Base-by-base conservation (phyloP, 1,140 invertebrate genomes). In the Drosophila subobscura region DNA sequence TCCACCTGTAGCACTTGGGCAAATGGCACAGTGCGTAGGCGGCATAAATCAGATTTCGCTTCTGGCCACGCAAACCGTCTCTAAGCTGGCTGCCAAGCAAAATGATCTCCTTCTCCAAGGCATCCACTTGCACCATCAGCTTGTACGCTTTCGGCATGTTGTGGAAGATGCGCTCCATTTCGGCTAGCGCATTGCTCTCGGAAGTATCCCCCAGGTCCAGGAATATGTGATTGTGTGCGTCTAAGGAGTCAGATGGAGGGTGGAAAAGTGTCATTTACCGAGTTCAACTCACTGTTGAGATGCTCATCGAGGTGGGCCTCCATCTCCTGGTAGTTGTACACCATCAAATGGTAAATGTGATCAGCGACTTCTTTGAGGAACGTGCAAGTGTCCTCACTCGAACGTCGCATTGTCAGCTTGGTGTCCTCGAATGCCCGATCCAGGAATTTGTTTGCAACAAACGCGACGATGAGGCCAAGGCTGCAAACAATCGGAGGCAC, bases 381-480 rank as follows among this genome's bases (percentile, higher is more conserved):
- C 8, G 93, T 93, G 63, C 93, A 92, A 1, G 94, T 93, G 90
- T 97, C 96, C 22, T 92, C 91, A 33, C 95, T 75, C 33, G 93
- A 94, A 41, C 92, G 93, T 29, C 93, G 92, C 44, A 95, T 88
- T 37, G 94, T 93, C 2, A 68, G 79, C 0, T 94, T 93, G 22
- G 96, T 91, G 22, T 94, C 93, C 16, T 93, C 91, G 3, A 94
- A 92, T 20, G 96, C 95, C 47, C 94, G 93, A 79, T 97, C 95
- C 92, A 97, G 93, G 64, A 96, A 94, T 84, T 95, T 94, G 91
- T 97, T 97, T 12, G 96, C 97, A 7, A 96, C 95, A 91, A 97
- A 97, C 7, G 96, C 94, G 90, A 96, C 96, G n/a, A 98, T 95
- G 51, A 97, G 94, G 20, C 96, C 96, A 91, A 97, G 89, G 2